A percentile compares a stretch with the other conserved stretches of the same genome.
phyloP scores from a whole-genome alignment of 2,797 vertebrate genomes.

The Babyrousa celebensis region DNA sequence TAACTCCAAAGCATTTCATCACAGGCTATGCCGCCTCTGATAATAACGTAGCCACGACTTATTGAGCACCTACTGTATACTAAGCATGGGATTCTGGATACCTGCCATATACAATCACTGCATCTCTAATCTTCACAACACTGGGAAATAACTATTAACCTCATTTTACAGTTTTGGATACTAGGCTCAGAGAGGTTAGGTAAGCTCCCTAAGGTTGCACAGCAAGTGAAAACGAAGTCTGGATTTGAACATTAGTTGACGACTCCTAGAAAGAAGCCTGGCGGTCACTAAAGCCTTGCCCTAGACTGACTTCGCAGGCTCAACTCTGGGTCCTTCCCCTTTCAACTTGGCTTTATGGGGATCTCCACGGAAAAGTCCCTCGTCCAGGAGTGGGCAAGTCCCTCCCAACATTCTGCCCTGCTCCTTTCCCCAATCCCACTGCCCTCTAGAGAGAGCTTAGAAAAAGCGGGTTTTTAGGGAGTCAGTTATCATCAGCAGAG shows the following conservation, averaged over 20 bases:
- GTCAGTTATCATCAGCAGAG: not conserved
- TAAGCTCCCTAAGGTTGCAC: slow-evolving; percentile 20
- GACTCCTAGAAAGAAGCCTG: not conserved
- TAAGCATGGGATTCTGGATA: not conserved
- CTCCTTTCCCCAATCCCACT: not conserved
- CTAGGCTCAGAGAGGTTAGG: slow-evolving; percentile 34
- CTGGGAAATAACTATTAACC: not conserved
- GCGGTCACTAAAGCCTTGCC: not conserved
- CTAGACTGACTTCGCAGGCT: not conserved
- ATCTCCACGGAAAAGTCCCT: not conserved
- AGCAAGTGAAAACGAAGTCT: slow-evolving; percentile 30
- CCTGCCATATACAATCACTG: not conserved
- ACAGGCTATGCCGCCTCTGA: not conserved
- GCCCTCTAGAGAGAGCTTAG: not conserved
- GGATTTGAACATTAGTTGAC: not conserved
- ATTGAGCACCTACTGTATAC: too few relatives aligned
- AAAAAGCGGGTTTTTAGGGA: not conserved
- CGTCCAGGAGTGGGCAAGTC: not conserved
- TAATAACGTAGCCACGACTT: not conserved
- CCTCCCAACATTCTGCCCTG: not conserved
- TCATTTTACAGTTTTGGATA: not conserved
- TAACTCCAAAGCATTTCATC: not conserved
- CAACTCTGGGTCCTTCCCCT: not conserved
- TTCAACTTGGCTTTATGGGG: not conserved
- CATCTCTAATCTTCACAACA: not conserved